Percentiles rank a stretch among this genome's conserved stretches.
Evolutionary conservation across 1,140 invertebrate genomes (phyloP).

Genomic region (Heterodera schachtii): DNA sequence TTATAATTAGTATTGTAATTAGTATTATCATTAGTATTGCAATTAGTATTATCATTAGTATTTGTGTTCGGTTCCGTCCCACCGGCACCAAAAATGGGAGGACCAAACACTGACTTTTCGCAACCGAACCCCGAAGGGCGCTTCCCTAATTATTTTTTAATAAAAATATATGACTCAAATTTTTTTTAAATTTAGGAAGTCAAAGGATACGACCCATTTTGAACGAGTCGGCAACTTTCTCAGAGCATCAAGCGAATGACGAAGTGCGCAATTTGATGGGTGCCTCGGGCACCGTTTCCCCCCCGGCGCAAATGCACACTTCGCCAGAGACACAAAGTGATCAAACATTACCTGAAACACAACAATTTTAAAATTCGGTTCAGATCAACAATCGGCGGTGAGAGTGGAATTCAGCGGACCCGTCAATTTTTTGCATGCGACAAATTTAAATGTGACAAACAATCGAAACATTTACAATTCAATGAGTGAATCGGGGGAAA

Average conservation of each 20-base stretch:
- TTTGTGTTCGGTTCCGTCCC: no score
- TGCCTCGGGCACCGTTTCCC: background rate
- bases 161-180: no score
- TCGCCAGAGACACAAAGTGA: background rate
- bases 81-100: no score
- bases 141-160: no score
- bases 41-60: no score
- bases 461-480: background rate
- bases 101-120: no score
- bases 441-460: conserved; percentile 24
- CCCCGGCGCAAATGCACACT: background rate
- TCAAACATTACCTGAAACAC: no score
- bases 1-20: no score
- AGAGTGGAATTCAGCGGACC: conserved; percentile 31
- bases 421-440: conserved; percentile 28
- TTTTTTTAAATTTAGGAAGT: no score
- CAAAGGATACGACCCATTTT: background rate
- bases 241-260: conserved; percentile 24
- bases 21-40: no score
- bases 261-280: conserved; percentile 5
- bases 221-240: conserved; percentile 8
- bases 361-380: background rate
- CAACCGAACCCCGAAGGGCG: no score
- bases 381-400: background rate
- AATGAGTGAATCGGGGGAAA: background rate